Evolutionary conservation across 1,140 invertebrate genomes (phyloP), one percentile per base, ranked within the genome.

Genomic region (Cecropterus lyciades): DNA sequence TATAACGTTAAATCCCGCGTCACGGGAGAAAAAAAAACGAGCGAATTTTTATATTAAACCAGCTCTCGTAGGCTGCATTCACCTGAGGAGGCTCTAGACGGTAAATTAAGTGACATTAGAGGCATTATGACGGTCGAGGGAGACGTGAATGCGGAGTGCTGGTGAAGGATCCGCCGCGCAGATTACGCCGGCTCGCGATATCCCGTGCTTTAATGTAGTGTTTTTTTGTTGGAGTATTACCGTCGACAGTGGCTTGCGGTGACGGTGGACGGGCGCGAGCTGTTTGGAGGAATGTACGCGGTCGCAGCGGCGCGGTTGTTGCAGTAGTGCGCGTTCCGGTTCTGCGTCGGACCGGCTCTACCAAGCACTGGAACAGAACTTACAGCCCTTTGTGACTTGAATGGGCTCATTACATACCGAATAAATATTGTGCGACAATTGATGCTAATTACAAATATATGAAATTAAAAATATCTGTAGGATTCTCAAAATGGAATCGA

Each of bases 31-130:
- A 80, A 82, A 85, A 87, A 87, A 84, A 77, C 75, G 79, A 84
- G 80, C 77, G 73, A 84, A 82, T 86, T 87, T 88, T 90, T 85
- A 88, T 88, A 88, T 90, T 85, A 90, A 88, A 88, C 84, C 82
- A 73, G 85, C 84, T 85, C 84, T 87, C 78, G 82, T 82, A 79
- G 79, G 83, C 85, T 86, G 87, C 81, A 88, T 89, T 91, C 82
- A 89, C 84, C 79, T 89, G 84, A 88, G 85, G 87, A 84, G 82
- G 82, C 84, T 84, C 87, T 89, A 88, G 85, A 88, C 84, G 85
- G 88, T 80, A 87, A 91, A 91, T 91, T 91, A 88, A 91, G 87
- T 91, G 88, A 91, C 88, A 91, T 89, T 91, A 91, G 84, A 85
- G 85, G 82, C 78, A 89, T 91, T 89, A 91, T 91, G 86, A 82